Evolutionary conservation across 2,797 vertebrate species (phyloP).

Genomic region (Octomys mimax): DNA sequence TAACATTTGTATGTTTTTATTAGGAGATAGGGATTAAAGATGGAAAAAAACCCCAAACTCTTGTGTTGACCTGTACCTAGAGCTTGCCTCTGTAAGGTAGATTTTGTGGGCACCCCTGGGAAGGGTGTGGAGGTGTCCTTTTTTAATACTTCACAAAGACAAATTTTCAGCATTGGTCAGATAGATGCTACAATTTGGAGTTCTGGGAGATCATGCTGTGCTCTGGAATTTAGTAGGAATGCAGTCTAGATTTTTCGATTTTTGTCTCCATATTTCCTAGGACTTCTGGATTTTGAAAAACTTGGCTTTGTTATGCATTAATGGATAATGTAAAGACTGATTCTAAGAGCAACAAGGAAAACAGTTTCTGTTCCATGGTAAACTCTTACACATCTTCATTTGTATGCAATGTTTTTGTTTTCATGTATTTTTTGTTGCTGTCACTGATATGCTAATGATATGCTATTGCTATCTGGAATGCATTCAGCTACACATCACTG

Average conservation of each 20-base stretch:
- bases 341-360: conserved; percentile 40
- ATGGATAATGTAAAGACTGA: neutral
- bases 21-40: neutral
- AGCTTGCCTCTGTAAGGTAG: conserved; percentile 4
- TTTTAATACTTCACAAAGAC: neutral
- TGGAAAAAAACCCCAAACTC: neutral
- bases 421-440: conserved; percentile 69
- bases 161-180: neutral
- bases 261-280: conserved; percentile 26
- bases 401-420: conserved; percentile 75
- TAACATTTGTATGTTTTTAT: conserved; percentile 25
- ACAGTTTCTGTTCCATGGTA: conserved; percentile 57
- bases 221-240: neutral
- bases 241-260: neutral
- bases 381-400: conserved; percentile 61
- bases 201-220: neutral
- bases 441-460: conserved; percentile 76
- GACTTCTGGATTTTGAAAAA: neutral
- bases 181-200: neutral
- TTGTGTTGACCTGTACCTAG: neutral
- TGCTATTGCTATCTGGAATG: conserved; percentile 78
- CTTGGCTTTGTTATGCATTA: conserved; percentile 15
- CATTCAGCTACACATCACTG: conserved; percentile 79
- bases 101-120: neutral
- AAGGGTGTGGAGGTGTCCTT: neutral